Base-by-base conservation (phyloP, 1,140 invertebrate genomes). In the Drosophila obscura region DNA sequence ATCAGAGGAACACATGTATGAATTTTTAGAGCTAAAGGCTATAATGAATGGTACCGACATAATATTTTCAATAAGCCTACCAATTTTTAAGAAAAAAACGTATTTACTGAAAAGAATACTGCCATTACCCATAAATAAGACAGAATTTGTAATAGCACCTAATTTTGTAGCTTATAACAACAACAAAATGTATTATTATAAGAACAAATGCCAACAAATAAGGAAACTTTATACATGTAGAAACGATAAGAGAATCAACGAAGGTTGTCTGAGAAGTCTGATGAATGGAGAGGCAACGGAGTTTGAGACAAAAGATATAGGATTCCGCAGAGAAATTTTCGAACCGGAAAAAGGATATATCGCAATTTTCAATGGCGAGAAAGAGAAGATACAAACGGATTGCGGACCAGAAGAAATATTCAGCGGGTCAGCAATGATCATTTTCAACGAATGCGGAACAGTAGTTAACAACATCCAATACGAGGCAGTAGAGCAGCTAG, bases 91-190 rank as follows among this genome's bases (percentile, higher is more conserved):
- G 13, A 28, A 50, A 26, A 13, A 13, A 15, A 9, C 2, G 11
- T 26, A 26, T 26, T 49, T 4, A 24, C 22, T 24, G 22, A 24
- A 24, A 24, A 24, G 22, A 24, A 28, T 28, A 28, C 26, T 53
- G 22, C 2, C 51, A 13, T 11, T 52, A 19, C 50, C 26, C 0
- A 35, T 52, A 9, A 31, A 26, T 11, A 26, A 4, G 13, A 57
- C 41, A 45, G 43, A 57, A 45, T 57, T 57, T 28, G 15, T 45
- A 45, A 19, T 57, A 28, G 28, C 43, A 19, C 19, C 28, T 4
- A 16, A 53, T 19, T 57, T 45, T n/a, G 24, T 57, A 8, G 41
- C 28, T 8, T 15, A 2, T 5, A 56, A 56, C 9, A 19, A 28
- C 1, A 26, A 28, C 41, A 8, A 16, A 44, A 57, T 44, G 16